Base-by-base conservation (phyloP, 2,888 invertebrate genomes). In the Pegoplata infirma region DNA sequence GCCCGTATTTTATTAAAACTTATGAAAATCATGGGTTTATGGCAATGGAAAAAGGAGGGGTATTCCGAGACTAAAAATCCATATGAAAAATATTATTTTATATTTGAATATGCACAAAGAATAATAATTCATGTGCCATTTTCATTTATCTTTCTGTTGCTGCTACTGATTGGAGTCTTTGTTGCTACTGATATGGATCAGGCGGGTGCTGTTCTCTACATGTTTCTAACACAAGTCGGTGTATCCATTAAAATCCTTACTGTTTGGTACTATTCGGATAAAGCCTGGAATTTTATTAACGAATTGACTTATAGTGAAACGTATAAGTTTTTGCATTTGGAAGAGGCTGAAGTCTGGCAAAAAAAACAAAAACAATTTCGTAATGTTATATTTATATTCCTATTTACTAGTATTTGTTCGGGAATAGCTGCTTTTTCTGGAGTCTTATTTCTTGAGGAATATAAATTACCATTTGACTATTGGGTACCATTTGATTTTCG, bases 401-500 rank as follows among this genome's bases (percentile, higher is more conserved):
- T 78, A 5, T 23, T 73, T 2, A 68, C 46, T 1, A 82, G 84
- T 16, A n/a, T 84, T 2, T 69, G 78, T 2, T 82, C 82, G 1
- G 80, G 82, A 7, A 72, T 73, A 2, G 81, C 77, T 14, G 81
- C 75, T 19, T 84, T 79, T 19, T 25, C 79, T 0, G 81, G 82
- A 4, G 73, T 51, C 0, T 12, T 73, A 3, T 59, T 74, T 16
- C 12, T 47, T 16, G 40, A 53, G 80, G 64, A 64, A 69, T 3
- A 59, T 14, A 83, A 83, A 5, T 49, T 88, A 53, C 86, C 87
- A 1, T 86, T 84, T 36, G 80, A 81, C 12, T 84, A 82, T 28
- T 88, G 87, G 78, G 83, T 87, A 63, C 88, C 86, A 6, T 88
- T 89, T 46, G 86, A 87, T 17, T 86, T 86, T 84, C 82, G 51